phyloP scores from a whole-genome alignment of 2,888 invertebrate genomes.

The Germaria angustata region DNA sequence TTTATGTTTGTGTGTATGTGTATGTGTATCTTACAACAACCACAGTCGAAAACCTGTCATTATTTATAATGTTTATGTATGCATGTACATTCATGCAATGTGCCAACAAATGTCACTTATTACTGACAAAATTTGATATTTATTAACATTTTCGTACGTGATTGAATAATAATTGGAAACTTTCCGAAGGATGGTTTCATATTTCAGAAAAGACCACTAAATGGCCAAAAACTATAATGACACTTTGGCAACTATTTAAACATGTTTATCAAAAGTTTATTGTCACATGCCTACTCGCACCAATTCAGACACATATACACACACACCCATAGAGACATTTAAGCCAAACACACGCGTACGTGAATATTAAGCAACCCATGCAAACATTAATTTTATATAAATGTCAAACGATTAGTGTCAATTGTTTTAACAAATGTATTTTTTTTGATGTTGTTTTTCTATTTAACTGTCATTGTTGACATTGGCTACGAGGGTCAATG shows the following conservation, averaged over 20 bases:
- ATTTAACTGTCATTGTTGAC: not conserved
- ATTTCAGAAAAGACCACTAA: slow-evolving; percentile 47
- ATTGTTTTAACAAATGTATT: slow-evolving; percentile 60
- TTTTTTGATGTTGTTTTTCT: slow-evolving; percentile 6
- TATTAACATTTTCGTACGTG: slow-evolving; percentile 64
- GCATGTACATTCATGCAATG: not conserved
- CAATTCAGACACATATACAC: not conserved
- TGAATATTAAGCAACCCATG: not conserved
- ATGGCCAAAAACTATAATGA: slow-evolving; percentile 38
- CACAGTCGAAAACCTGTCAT: not conserved
- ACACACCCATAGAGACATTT: not conserved
- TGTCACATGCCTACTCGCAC: not conserved
- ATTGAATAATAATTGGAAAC: slow-evolving; percentile 63
- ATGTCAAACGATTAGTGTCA: slow-evolving; percentile 65
- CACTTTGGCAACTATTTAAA: slow-evolving; percentile 1
- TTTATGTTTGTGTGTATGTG: not conserved
- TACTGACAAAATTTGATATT: slow-evolving; percentile 62
- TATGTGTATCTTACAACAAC: not conserved
- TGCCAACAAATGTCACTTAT: slow-evolving; percentile 64
- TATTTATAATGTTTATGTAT: not conserved
- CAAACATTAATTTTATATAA: slow-evolving; percentile 13
- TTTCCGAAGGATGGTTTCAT: slow-evolving; percentile 1
- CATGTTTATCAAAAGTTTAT: not conserved
- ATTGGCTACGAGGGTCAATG: not conserved
- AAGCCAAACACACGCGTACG: not conserved